Base-by-base conservation (phyloP, 1,140 invertebrate genomes). In the Drosophila burlai region DNA sequence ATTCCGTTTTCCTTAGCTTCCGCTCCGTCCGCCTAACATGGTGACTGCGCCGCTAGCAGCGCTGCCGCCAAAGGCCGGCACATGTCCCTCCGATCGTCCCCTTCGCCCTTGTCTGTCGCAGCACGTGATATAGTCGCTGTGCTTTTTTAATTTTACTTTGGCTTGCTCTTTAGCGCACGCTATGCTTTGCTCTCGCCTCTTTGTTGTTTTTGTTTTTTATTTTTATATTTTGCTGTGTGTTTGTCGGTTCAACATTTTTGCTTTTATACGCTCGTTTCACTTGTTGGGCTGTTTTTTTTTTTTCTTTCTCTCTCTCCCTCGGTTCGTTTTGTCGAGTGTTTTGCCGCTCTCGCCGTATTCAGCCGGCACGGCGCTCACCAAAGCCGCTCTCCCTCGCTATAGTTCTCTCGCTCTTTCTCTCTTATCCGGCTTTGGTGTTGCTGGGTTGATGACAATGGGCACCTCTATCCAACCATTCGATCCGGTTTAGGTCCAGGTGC, bases 401-500 rank as follows among this genome's bases (percentile, higher is more conserved):
- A 36, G 42, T 55, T 72, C 16, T 62, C 10, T 18, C 9, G 50
- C 52, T 60, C 64, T 65, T 65, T 62, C 50, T 54, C 59, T 78
- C 38, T 21, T 36, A 57, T 57, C 54, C 54, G 54, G 46, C 29
- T 76, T 55, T 66, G 31, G 40, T 57, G 54, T 65, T 64, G 76
- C 57, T 64, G 63, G 65, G 66, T 79, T 87, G 77, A 81, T 87
- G 77, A 81, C 86, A 90, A 84, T 90, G 84, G 77, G 66, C 66
- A 84, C 80, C 74, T 79, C 85, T 90, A 81, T 71, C 67, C 67
- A 46, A 54, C 67, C 67, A 71, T 71, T 71, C 64, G 67, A 71
- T 89, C 84, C 85, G 84, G 84, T 89, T 90, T 90, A 89, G 84
- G 84, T 90, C 84, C 84, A 89, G 84, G 84, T 89, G 84, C 84